Base-by-base conservation (phyloP, 2,888 invertebrate species). In the Lasioglossum leucozonium region DNA sequence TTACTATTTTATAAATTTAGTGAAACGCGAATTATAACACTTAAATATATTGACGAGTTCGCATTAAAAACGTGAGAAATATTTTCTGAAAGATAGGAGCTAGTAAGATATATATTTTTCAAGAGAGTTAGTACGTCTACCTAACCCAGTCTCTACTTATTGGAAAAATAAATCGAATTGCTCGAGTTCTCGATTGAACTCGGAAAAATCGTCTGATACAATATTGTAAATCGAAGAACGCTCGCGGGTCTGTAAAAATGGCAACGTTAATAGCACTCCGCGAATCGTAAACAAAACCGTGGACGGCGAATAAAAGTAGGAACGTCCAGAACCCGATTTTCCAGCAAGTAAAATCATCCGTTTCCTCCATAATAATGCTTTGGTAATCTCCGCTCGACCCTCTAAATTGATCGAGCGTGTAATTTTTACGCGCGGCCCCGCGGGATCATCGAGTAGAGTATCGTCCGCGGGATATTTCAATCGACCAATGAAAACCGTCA, bases 281-380 rank as follows among this genome's bases (percentile, higher is more conserved):
- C 13, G 11, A n/a, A 1, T 40, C 67, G 67, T 67, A 40, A 67
- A 62, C 5, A 62, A 30, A 62, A 5, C 5, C 13, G 6, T 5
- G 5, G 34, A 67, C 37, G n/a, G 10, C n/a, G 1, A 37, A 40
- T n/a, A 11, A 69, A 69, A 69, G 22, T 5, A 13, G 67, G n/a
- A 37, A 69, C 1, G 1, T 11, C 11, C 4, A 69, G 2, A 67
- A 18, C 34, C 34, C 4, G 51, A n/a, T 72, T 22, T 26, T 47
- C 69, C 55, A 37, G 22, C n/a, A 11, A 69, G n/a, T 69, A 40
- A 69, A 69, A 5, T 69, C 69, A 37, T n/a, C 37, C 13, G 69
- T n/a, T 69, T n/a, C 69, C 69, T 22, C 37, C n/a, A 69, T 69
- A 69, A 44, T 18, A 47, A 74, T 37, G 34, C 26, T 42, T 44